phyloP scores from a whole-genome alignment of 2,888 invertebrate genomes.

The Dasysyrphus tricinctus region DNA sequence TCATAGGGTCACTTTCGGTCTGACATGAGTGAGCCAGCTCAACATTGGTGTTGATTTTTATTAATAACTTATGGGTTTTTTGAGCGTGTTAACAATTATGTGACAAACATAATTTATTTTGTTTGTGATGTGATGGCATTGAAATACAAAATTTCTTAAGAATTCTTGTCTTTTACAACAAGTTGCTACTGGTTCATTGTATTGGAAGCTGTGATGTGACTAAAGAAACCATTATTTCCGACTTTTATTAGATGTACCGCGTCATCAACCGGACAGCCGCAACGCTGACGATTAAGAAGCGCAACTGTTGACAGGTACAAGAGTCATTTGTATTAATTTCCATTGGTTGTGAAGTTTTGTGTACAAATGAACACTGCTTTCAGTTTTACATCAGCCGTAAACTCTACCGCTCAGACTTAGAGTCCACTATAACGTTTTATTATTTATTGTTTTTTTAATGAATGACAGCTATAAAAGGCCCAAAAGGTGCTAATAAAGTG shows the following conservation, averaged over 20 bases:
- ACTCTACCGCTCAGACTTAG: conserved; percentile 23
- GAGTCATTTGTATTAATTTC: conserved; percentile 68
- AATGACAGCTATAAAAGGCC: conserved; percentile 72
- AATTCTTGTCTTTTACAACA: conserved; percentile 54
- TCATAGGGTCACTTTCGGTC: too few species aligned
- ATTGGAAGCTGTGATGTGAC: conserved; percentile 19
- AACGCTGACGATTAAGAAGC: conserved; percentile 22
- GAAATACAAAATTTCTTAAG: conserved; percentile 33
- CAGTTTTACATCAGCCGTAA: conserved; percentile 50
- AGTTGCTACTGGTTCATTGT: conserved; percentile 69
- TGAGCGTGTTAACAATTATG: neutral
- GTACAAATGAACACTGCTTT: conserved; percentile 65
- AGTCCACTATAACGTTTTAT: conserved; percentile 32
- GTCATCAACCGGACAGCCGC: conserved; percentile 17
- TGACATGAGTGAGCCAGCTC: too few species aligned
- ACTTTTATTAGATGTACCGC: conserved; percentile 69
- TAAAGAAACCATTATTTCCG: conserved; percentile 64
- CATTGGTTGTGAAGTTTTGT: conserved; percentile 56
- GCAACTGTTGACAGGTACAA: conserved; percentile 64
- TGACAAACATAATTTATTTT: conserved; percentile 28
- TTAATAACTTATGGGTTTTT: neutral
- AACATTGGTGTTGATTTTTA: too few species aligned
- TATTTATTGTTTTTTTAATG: conserved; percentile 57
- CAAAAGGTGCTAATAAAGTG: conserved; percentile 75
- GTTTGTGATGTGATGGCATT: neutral